These are phyloP conservation scores for Sinocyclocheilus rhinocerous DNA, from an alignment of 2,113 vertebrate species.

Conservation along the genomic window DNA sequence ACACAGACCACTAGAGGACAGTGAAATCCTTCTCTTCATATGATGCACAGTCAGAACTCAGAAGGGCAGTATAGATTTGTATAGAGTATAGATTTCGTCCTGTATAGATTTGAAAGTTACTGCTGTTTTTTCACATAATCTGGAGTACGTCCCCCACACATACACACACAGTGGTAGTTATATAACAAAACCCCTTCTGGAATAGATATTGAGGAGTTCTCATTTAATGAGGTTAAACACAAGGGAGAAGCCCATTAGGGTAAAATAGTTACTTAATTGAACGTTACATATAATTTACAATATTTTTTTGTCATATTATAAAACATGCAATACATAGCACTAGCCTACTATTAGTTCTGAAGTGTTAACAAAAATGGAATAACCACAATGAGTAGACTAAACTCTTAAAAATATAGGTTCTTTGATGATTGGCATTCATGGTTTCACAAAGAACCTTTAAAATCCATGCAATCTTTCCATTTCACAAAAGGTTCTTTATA, in stretches of 20 bases:
- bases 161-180: not conserved
- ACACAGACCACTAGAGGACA: conserved; percentile 45
- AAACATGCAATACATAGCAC: not conserved
- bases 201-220: conserved; percentile 27
- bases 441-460: too few species aligned
- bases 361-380: not conserved
- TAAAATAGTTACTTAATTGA: conserved; percentile 2
- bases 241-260: not conserved
- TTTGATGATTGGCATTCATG: too few species aligned
- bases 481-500: too few species aligned
- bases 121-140: conserved; percentile 9
- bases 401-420: too few species aligned
- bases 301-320: not conserved
- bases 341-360: too few species aligned
- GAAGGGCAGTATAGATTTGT: not conserved
- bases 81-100: not conserved
- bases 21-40: not conserved
- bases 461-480: too few species aligned
- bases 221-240: not conserved
- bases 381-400: not conserved
- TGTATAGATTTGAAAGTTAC: not conserved
- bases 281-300: not conserved
- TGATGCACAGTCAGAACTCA: not conserved
- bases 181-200: conserved; percentile 26
- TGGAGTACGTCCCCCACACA: not conserved